Evolutionary conservation across 2,888 invertebrate species (phyloP), one percentile per base, ranked within the genome.

Genomic region (Neoascia interrupta): DNA sequence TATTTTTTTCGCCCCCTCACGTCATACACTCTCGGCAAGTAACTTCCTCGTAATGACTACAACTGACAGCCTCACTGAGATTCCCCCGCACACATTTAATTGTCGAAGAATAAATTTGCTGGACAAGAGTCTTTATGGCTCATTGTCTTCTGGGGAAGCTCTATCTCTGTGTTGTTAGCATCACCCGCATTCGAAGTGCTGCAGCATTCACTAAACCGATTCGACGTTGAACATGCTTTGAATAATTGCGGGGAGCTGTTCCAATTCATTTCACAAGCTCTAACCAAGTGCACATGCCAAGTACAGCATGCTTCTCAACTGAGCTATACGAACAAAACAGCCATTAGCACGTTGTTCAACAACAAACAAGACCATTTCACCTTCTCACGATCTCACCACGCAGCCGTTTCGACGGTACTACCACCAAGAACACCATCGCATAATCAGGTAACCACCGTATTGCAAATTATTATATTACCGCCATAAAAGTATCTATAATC

Each of bases 281-380:
- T 58, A 79, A 66, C 70, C 76, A 79, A 6, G 61, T 53, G 58
- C 58, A 56, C 58, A 70, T 56, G 69, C 61, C 54, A 56, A 70
- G 49, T 63, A n/a, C n/a, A n/a, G n/a, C n/a, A n/a, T n/a, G n/a
- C n/a, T n/a, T n/a, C n/a, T n/a, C n/a, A n/a, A n/a, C n/a, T n/a
- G n/a, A n/a, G n/a, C n/a, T n/a, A n/a, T n/a, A n/a, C n/a, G n/a
- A 79, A 79, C 76, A 79, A 72, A 79, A 79, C 72, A 79, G 70
- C 61, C 76, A 79, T 79, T 79, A 79, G 76, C 64, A 79, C 70
- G 76, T 66, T 56, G 70, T 70, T 69, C 69, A 75, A 75, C 74
- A 58, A 51, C 75, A n/a, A n/a, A n/a, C n/a, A 61, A 37, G 43
- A 23, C 34, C 61, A 76, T 49, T 61, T 60, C 60, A 64, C 64